Evolutionary conservation across 2,113 vertebrate species (phyloP).

Genomic region (Mormyrus lacerda): DNA sequence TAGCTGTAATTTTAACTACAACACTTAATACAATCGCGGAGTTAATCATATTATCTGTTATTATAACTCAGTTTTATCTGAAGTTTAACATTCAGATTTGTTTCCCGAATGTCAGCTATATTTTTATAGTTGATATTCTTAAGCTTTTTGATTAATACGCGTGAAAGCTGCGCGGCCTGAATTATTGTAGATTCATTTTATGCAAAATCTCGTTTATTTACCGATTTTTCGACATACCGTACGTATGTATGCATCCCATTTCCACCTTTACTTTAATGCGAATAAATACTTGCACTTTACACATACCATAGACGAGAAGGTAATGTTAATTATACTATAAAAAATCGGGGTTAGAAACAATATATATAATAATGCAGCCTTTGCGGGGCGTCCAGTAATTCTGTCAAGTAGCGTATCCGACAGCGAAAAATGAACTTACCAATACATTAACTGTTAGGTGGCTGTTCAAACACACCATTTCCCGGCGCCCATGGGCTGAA

Average conservation of each 20-base stretch:
- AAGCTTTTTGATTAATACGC: not conserved
- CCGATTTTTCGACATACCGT: not conserved
- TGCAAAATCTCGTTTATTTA: not conserved
- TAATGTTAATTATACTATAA: not conserved
- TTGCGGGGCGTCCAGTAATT: not conserved
- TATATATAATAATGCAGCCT: not conserved
- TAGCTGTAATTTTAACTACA: not conserved
- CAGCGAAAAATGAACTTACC: constrained; percentile 16
- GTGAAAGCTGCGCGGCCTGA: not conserved
- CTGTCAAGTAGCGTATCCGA: not conserved
- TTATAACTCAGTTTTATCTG: not conserved
- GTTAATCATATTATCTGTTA: not conserved
- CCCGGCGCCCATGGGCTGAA: constrained; percentile 25
- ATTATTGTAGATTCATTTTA: not conserved
- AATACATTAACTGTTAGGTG: constrained; percentile 36
- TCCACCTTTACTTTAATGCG: not conserved
- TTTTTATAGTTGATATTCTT: not conserved
- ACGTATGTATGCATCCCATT: not conserved
- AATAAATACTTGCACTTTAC: not conserved
- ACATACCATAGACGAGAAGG: not conserved
- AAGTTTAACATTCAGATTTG: not conserved
- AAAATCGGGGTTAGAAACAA: not conserved
- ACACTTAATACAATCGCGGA: not conserved
- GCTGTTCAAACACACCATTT: constrained; percentile 46
- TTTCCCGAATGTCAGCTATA: not conserved